Evolutionary conservation across 2,797 vertebrate species (phyloP).

Genomic region (Parauchenoglanis punctatus): DNA sequence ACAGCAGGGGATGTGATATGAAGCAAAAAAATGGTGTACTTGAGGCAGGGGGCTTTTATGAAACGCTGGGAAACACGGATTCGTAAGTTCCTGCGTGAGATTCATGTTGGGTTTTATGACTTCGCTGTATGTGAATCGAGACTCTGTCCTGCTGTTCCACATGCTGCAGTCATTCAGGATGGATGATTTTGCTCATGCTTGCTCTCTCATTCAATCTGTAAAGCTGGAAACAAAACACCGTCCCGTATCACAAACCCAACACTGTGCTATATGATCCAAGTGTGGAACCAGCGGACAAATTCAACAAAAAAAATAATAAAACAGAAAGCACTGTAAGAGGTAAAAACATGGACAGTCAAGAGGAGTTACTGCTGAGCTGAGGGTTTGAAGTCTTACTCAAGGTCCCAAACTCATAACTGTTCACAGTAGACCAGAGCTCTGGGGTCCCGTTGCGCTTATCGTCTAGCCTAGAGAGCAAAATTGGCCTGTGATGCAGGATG

Average conservation of each 20-base stretch:
- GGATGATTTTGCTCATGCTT: background rate
- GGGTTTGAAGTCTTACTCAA: background rate
- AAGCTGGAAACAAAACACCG: background rate
- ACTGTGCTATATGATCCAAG: background rate
- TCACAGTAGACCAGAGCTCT: background rate
- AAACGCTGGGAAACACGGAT: slow-evolving; percentile 7
- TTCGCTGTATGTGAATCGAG: slow-evolving; percentile 12
- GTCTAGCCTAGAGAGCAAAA: background rate
- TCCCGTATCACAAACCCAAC: background rate
- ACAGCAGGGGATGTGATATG: background rate
- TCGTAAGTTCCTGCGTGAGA: background rate
- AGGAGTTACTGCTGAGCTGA: background rate
- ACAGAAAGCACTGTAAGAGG: background rate
- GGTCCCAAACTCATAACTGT: background rate
- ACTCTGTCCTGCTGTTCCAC: slow-evolving; percentile 18
- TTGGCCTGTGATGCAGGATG: background rate
- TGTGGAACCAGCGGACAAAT: background rate
- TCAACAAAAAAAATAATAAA: background rate
- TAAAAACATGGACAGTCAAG: background rate
- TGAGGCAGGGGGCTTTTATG: slow-evolving; percentile 5
- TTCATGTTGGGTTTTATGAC: slow-evolving; percentile 12
- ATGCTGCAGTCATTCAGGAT: slow-evolving; percentile 23
- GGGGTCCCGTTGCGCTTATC: background rate
- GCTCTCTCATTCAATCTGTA: background rate
- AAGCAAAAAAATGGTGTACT: background rate